Conservation (phyloP, 2,888 invertebrate species). For the Tetranychus truncatus region DNA sequence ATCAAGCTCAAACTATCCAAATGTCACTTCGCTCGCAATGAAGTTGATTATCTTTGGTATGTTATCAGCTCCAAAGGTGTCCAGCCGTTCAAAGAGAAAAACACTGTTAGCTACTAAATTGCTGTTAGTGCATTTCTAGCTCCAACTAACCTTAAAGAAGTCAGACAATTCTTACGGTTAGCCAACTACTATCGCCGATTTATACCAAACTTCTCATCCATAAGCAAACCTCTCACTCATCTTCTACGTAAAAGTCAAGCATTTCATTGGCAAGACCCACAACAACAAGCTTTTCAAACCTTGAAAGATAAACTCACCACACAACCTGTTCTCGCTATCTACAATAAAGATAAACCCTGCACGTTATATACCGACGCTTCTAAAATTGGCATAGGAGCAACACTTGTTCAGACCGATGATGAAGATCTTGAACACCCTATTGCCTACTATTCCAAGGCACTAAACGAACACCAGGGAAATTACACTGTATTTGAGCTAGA, state of each 20-base stretch:
- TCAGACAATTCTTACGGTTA: conserved; percentile 18
- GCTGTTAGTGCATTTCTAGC: conserved; percentile 12
- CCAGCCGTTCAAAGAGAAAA: conserved; percentile 5
- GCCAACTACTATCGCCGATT: conserved; percentile 25
- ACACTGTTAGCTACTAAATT: too few species aligned
- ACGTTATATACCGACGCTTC: conserved; percentile 12
- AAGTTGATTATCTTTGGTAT: conserved; percentile 11
- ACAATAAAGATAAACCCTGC: conserved; percentile 5
- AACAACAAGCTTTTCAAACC: conserved; percentile 15
- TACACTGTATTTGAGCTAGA: conserved; percentile 12
- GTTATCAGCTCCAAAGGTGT: neutral
- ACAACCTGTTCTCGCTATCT: neutral
- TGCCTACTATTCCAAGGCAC: neutral
- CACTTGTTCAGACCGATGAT: neutral
- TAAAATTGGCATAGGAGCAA: neutral
- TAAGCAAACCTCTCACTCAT: conserved; percentile 8
- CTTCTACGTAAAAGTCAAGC: conserved; percentile 2
- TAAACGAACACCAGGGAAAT: neutral
- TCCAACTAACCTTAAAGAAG: conserved; percentile 4
- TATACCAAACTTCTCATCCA: conserved; percentile 14
- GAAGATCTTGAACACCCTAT: neutral
- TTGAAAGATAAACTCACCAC: conserved; percentile 13
- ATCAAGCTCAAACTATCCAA: too few species aligned
- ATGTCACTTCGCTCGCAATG: conserved; percentile 2
- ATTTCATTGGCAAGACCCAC: conserved; percentile 13